Conservation (phyloP, 2,797 vertebrate genomes). For the Vireo griseus region DNA sequence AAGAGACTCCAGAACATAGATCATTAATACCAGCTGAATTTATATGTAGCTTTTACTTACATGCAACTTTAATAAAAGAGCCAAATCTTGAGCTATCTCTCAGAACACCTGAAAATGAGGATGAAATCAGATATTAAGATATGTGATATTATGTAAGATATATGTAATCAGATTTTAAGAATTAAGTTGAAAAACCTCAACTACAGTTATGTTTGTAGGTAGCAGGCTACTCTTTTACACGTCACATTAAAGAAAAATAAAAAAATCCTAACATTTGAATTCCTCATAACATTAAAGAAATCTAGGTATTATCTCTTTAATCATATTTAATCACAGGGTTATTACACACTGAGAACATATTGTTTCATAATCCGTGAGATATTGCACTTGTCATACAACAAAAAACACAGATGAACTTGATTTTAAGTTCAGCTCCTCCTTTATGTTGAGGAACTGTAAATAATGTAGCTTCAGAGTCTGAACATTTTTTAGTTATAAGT, state of each 20-base stretch:
- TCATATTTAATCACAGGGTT: not conserved
- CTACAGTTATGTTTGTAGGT: not conserved
- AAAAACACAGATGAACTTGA: not conserved
- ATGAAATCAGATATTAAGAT: not conserved
- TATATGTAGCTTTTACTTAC: constrained; percentile 73
- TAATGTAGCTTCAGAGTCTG: not conserved
- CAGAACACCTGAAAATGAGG: constrained; percentile 74
- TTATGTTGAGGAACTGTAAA: not conserved
- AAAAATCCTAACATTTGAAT: not conserved
- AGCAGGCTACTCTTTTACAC: not conserved
- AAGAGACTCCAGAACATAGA: not conserved
- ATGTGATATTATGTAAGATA: not conserved
- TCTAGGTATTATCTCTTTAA: not conserved
- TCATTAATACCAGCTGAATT: not conserved
- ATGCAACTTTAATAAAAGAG: constrained; percentile 77
- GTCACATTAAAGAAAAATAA: not conserved
- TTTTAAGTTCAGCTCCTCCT: not conserved
- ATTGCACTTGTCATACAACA: not conserved
- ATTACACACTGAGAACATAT: not conserved
- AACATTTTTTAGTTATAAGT: not conserved
- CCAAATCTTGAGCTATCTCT: constrained; percentile 76
- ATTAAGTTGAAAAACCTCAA: not conserved
- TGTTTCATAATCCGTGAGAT: not conserved
- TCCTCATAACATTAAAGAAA: not conserved
- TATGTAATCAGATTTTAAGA: not conserved